Percentiles rank a stretch among this genome's conserved stretches.
These are phyloP conservation scores for Thalassoma bifasciatum DNA, from an alignment of 2,113 vertebrate genomes.

Conservation along the genomic window DNA sequence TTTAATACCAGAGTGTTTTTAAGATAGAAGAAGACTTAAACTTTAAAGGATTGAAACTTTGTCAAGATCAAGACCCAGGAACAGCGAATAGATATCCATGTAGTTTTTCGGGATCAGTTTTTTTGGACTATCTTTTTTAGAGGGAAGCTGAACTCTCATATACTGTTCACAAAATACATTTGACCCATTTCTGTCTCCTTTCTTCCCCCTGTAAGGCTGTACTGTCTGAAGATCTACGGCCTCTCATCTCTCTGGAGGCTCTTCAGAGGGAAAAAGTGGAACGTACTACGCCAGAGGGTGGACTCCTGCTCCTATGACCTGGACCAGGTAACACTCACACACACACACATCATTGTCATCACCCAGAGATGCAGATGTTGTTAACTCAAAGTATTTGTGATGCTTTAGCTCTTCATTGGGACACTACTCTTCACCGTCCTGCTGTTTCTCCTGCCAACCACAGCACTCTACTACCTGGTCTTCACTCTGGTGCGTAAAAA, in stretches of 20 bases:
- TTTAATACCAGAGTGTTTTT: too few species aligned
- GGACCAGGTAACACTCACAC: slow-evolving; percentile 88
- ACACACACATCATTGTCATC: neutral
- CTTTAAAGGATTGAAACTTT: too few species aligned
- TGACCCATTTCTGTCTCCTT: neutral
- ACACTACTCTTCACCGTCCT: slow-evolving; percentile 95
- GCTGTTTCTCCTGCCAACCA: slow-evolving; percentile 95
- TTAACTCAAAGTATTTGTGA: slow-evolving; percentile 3
- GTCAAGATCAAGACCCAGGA: too few species aligned
- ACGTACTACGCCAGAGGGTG: slow-evolving; percentile 93
- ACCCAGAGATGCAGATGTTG: neutral
- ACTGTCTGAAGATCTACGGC: slow-evolving; percentile 94
- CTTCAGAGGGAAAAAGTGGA: slow-evolving; percentile 99
- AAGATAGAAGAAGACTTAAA: too few species aligned
- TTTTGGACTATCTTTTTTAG: too few species aligned
- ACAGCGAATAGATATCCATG: too few species aligned
- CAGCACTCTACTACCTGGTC: slow-evolving; percentile 96
- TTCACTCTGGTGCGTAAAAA: slow-evolving; percentile 94
- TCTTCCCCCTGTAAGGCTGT: slow-evolving; percentile 83
- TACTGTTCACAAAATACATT: too few species aligned
- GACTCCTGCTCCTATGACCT: slow-evolving; percentile 98
- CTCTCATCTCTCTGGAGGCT: slow-evolving; percentile 97
- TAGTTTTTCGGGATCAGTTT: too few species aligned
- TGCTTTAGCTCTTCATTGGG: slow-evolving; percentile 92
- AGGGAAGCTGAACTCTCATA: too few species aligned